phyloP scores from a whole-genome alignment of 2,888 invertebrate species.

The Drosophila vallismaia region DNA sequence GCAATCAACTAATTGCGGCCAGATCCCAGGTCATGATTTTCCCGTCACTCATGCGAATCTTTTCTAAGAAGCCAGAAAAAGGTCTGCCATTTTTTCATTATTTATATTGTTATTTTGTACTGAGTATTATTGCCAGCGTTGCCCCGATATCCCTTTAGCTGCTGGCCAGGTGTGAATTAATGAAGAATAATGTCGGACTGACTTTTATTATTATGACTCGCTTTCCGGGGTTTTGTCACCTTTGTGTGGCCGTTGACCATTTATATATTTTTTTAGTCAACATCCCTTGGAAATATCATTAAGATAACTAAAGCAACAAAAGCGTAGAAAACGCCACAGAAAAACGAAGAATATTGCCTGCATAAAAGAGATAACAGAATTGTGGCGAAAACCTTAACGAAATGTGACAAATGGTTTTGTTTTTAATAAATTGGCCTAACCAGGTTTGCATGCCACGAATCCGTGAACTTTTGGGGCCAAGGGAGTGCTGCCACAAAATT shows the following conservation, averaged over 20 bases:
- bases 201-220: constrained; percentile 44
- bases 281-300: constrained; percentile 63
- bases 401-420: constrained; percentile 79
- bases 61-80: constrained; percentile 31
- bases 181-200: constrained; percentile 67
- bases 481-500: constrained; percentile 7
- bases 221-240: constrained; percentile 47
- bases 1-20: constrained; percentile 75
- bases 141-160: constrained; percentile 59
- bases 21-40: constrained; percentile 23
- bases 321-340: not conserved
- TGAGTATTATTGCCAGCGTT: constrained; percentile 60
- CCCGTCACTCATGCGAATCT: not conserved
- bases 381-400: constrained; percentile 71
- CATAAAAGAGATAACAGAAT: constrained; percentile 6
- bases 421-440: constrained; percentile 80
- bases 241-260: constrained; percentile 59
- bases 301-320: constrained; percentile 61
- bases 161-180: constrained; percentile 75
- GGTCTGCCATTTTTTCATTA: constrained; percentile 38
- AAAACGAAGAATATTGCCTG: constrained; percentile 1
- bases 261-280: constrained; percentile 58
- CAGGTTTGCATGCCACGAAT: constrained; percentile 53
- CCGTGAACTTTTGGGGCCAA: constrained; percentile 25
- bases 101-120: constrained; percentile 62